phyloP scores from a whole-genome alignment of 2,888 invertebrate genomes.

The Pyrrhia umbra region DNA sequence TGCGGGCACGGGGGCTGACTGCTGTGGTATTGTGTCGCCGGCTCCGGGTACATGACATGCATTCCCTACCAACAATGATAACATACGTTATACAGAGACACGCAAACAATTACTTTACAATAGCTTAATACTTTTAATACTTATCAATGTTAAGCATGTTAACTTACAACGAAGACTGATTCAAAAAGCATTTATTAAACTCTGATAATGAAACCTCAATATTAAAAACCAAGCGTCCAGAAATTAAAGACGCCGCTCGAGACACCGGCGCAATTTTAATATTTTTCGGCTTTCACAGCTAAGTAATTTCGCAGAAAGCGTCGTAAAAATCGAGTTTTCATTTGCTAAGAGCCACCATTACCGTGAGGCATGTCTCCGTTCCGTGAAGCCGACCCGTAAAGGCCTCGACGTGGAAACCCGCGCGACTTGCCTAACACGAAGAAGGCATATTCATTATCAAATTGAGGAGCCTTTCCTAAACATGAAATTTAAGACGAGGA shows the following conservation, averaged over 20 bases:
- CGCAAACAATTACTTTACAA: too few relatives aligned
- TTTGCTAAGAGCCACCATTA: conserved; percentile 83
- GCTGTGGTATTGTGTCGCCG: conserved; percentile 86
- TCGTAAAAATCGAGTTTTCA: conserved; percentile 85
- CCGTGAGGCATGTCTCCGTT: conserved; percentile 73
- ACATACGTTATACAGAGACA: conserved; percentile 30
- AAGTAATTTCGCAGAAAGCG: conserved; percentile 80
- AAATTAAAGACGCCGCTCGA: conserved; percentile 56
- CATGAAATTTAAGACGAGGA: conserved; percentile 42
- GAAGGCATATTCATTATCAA: conserved; percentile 60
- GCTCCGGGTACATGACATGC: conserved; percentile 96
- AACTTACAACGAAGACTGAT: conserved; percentile 10
- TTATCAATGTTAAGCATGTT: neutral
- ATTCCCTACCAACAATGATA: conserved; percentile 91
- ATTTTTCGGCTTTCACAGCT: conserved; percentile 68
- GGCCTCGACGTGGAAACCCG: conserved; percentile 46
- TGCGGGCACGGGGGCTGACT: conserved; percentile 83
- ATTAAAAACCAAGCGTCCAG: conserved; percentile 53
- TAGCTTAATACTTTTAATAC: neutral
- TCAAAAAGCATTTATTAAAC: conserved; percentile 38
- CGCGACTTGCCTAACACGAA: conserved; percentile 46
- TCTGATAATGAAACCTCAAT: conserved; percentile 46
- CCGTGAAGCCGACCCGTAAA: conserved; percentile 73
- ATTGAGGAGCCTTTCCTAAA: conserved; percentile 60
- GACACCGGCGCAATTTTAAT: conserved; percentile 67